Percentiles rank a stretch among this genome's conserved stretches.
These are phyloP conservation scores for Rutilus rutilus DNA, from an alignment of 2,113 vertebrate species.

Conservation along the genomic window DNA sequence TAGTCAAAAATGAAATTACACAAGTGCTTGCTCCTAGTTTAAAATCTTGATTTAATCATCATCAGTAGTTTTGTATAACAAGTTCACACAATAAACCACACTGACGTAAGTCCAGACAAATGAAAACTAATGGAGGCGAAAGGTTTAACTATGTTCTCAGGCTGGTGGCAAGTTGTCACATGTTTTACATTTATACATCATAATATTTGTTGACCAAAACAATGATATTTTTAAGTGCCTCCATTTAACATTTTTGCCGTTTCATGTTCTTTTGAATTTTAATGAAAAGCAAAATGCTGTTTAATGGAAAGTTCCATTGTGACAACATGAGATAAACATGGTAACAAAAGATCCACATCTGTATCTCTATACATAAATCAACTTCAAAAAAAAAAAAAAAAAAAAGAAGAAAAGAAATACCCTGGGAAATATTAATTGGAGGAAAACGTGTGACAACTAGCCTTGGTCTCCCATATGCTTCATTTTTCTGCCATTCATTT, in stretches of 20 bases:
- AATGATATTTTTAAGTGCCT: no score
- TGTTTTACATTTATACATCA: no score
- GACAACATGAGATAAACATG: neutral
- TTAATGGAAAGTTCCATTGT: neutral
- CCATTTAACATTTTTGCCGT: no score
- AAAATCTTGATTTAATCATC: neutral
- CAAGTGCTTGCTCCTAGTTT: neutral
- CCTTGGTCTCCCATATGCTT: neutral
- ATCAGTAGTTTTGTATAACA: no score
- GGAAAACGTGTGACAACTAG: neutral
- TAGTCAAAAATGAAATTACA: neutral
- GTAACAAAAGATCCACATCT: neutral
- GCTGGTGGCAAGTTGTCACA: neutral
- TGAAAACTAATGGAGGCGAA: neutral
- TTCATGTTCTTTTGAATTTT: no score
- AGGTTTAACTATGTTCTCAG: neutral
- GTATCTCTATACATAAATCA: neutral
- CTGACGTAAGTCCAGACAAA: neutral
- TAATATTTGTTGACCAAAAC: no score
- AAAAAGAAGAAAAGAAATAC: neutral
- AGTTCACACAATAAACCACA: neutral
- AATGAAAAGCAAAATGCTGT: no score
- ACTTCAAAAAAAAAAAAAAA: neutral
- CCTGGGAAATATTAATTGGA: neutral
- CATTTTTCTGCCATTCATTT: neutral